Base-by-base conservation (phyloP, 2,888 invertebrate genomes). In the Reticulitermes lucifugus region DNA sequence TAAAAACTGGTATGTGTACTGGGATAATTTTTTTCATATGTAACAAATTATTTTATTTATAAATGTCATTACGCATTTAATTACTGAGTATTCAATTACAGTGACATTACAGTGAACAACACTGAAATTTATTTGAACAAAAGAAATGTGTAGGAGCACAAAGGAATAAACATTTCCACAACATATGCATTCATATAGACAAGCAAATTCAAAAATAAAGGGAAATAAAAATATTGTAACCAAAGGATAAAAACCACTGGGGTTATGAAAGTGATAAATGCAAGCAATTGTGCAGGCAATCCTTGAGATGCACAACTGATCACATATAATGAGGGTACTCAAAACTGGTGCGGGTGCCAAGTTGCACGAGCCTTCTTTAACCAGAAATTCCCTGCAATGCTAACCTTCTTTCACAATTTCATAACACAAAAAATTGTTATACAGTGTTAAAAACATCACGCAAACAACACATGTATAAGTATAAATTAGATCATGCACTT, bases 211-310 rank as follows among this genome's bases (percentile, higher is more conserved):
- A 22, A 55, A 35, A 55, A 55, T 55, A n/a, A 79, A 22, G 18
- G 22, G 59, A 29, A 35, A 60, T 2, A 81, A 14, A 81, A 81
- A 81, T 10, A 55, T 7, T 43, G 81, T 22, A 60, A 81, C 51
- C 29, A 80, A 41, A 29, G 80, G 46, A 60, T 12, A 55, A 41
- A 46, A 46, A 46, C 41, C 59, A 80, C 9, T 18, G 29, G 83
- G 86, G 86, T 86, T 87, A 85, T 87, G 87, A 83, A 60, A 86
- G 88, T 84, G 88, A 89, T 88, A 88, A 88, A 89, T 89, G 89
- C 88, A 85, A 87, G 85, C 81, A 81, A 7, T 18, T 81, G n/a
- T 77, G 77, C 77, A 77, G 77, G 77, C 51, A 73, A 41, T 73
- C 25, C 73, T 79, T 79, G 22, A 59, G 18, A 29, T 51, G 79